These are phyloP conservation scores for Onychorhynchus coronatus DNA, from an alignment of 2,113 vertebrate genomes.

Conservation along the genomic window DNA sequence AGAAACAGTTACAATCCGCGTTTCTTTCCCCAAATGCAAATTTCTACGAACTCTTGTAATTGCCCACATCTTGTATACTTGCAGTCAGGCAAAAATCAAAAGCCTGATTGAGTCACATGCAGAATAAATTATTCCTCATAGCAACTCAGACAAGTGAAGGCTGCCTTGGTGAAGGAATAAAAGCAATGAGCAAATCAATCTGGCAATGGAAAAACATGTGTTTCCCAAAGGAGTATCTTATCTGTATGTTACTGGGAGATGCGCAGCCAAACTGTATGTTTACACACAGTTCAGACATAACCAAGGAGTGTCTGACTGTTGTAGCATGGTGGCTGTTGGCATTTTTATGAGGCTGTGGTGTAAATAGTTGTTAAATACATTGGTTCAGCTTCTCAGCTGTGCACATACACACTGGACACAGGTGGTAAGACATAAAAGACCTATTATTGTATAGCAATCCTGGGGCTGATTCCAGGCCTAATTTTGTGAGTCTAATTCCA, in stretches of 20 bases:
- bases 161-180: neutral
- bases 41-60: constrained; percentile 30
- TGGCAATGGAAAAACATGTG: neutral
- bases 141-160: neutral
- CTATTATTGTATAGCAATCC: neutral
- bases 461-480: constrained; percentile 12
- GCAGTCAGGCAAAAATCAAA: constrained; percentile 36
- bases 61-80: constrained; percentile 23
- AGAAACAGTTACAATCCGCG: constrained; percentile 64
- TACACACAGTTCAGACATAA: neutral
- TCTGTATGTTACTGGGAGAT: neutral
- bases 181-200: neutral
- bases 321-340: neutral
- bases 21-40: constrained; percentile 57
- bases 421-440: constrained; percentile 2
- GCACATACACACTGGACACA: neutral
- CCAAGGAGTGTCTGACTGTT: neutral
- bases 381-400: neutral
- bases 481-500: constrained; percentile 48
- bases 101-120: neutral
- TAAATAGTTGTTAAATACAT: constrained; percentile 8
- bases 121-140: neutral
- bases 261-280: neutral
- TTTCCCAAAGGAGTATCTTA: neutral
- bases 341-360: neutral